Conservation (phyloP, 2,113 vertebrate species). For the Ranitomeya variabilis region DNA sequence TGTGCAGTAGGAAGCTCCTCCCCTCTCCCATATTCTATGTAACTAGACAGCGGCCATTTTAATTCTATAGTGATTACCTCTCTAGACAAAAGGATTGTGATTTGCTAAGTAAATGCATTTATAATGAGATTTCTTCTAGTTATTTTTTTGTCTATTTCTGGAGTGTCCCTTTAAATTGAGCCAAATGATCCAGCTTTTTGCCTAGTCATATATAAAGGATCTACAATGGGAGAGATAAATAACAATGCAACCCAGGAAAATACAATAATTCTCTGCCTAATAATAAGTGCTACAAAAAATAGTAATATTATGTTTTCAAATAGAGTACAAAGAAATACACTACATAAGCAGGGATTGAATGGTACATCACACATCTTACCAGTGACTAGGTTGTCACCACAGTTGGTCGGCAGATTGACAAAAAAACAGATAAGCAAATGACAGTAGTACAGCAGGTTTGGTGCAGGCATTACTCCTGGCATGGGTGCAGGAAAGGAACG, state of each 20-base stretch:
- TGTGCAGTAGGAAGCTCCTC: too few species aligned
- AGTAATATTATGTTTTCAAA: neutral
- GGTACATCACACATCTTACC: conserved; percentile 58
- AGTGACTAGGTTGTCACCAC: conserved; percentile 62
- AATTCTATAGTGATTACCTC: too few species aligned
- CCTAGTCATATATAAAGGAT: neutral
- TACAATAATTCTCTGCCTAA: neutral
- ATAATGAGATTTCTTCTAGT: too few species aligned
- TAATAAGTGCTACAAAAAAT: neutral
- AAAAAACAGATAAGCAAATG: conserved; percentile 68
- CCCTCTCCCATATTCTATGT: too few species aligned
- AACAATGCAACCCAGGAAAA: neutral
- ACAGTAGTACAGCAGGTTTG: conserved; percentile 75
- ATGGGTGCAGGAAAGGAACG: conserved; percentile 64
- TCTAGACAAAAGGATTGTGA: too few species aligned
- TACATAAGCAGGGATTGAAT: conserved; percentile 66
- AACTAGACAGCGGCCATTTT: too few species aligned
- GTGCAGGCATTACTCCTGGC: conserved; percentile 71
- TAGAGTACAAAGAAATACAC: conserved; percentile 66
- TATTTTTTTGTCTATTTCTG: too few species aligned
- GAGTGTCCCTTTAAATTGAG: too few species aligned
- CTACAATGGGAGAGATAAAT: neutral
- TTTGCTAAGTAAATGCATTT: too few species aligned
- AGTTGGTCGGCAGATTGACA: conserved; percentile 62
- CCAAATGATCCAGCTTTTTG: neutral